phyloP scores from a whole-genome alignment of 1,140 invertebrate genomes.

The Pomacea maculata region DNA sequence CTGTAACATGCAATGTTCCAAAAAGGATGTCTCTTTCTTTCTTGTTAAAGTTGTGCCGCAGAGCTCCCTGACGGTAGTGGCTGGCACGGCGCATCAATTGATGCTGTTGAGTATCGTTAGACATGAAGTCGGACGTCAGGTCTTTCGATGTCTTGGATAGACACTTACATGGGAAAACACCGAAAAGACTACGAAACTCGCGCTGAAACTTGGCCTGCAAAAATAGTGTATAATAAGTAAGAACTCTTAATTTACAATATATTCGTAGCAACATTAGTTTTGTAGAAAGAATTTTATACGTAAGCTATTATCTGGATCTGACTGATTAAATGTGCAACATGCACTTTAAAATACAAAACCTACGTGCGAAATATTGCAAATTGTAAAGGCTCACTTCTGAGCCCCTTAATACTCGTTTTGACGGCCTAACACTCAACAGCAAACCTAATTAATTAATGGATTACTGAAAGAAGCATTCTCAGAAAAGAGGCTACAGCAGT shows the following conservation, averaged over 20 bases:
- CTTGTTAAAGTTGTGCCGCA: conserved; percentile 33
- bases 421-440: too few relatives aligned
- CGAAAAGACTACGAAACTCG: conserved; percentile 44
- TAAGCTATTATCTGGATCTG: background rate
- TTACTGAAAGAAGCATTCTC: too few relatives aligned
- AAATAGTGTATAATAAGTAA: background rate
- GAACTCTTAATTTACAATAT: background rate
- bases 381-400: background rate
- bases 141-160: conserved; percentile 22
- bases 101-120: conserved; percentile 30
- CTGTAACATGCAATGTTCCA: too few relatives aligned
- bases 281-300: background rate
- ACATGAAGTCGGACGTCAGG: conserved; percentile 28
- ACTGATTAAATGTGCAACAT: background rate
- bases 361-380: background rate
- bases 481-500: too few relatives aligned
- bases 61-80: conserved; percentile 25
- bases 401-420: too few relatives aligned
- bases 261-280: background rate
- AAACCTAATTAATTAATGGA: too few relatives aligned
- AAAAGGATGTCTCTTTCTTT: background rate
- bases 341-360: too few relatives aligned
- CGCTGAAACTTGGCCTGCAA: conserved; percentile 52
- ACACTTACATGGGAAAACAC: conserved; percentile 29
- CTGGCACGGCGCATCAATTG: conserved; percentile 21